Conservation (phyloP, 2,888 invertebrate species). For the Brenthis ino region DNA sequence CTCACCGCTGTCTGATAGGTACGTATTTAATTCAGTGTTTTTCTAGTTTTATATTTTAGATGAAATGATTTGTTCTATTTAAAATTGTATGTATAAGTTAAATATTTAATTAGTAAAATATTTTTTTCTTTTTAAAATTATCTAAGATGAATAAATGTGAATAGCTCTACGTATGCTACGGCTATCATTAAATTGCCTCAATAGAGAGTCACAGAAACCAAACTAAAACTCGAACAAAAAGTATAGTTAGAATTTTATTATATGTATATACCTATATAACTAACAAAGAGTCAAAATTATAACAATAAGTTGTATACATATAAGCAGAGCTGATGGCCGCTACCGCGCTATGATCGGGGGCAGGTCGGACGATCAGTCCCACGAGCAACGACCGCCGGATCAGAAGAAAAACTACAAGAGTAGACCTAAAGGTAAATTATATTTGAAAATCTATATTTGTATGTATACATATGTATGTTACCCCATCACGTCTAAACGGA, state of each 20-base stretch:
- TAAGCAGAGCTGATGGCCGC: constrained; percentile 72
- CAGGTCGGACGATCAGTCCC: constrained; percentile 84
- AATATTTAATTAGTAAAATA: no score
- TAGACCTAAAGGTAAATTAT: constrained; percentile 60
- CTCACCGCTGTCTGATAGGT: constrained; percentile 75
- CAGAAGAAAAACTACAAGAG: constrained; percentile 68
- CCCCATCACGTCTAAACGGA: no score
- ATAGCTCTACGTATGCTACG: no score
- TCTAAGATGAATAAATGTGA: no score
- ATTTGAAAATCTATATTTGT: not conserved
- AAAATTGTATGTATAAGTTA: no score
- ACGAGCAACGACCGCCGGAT: constrained; percentile 84
- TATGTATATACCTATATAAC: no score
- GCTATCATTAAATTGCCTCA: no score
- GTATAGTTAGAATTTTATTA: not conserved
- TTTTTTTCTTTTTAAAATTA: no score
- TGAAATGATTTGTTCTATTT: no score
- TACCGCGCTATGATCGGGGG: constrained; percentile 77
- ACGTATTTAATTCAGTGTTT: not conserved
- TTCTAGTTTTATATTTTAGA: not conserved
- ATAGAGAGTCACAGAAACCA: no score
- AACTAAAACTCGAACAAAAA: not conserved
- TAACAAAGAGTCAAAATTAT: not conserved
- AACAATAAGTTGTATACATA: constrained; percentile 13
- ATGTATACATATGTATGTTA: no score